These are phyloP conservation scores for Drosophila elegans DNA, from an alignment of 1,140 invertebrate species.

Conservation along the genomic window DNA sequence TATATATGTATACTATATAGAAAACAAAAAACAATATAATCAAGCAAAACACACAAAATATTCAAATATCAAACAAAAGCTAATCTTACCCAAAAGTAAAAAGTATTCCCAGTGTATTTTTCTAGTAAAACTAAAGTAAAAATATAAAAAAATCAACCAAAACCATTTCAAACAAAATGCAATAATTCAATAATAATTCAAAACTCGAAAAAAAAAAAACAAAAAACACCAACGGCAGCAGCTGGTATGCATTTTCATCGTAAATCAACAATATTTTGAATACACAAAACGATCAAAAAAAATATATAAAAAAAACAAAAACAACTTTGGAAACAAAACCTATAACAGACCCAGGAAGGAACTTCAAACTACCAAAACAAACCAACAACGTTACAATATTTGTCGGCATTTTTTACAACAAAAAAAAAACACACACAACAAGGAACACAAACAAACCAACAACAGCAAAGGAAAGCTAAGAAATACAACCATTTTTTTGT, in stretches of 20 bases:
- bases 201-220: constrained; percentile 50
- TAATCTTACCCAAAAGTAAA: constrained; percentile 64
- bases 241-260: constrained; percentile 77
- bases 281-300: constrained; percentile 26
- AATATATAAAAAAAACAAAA: constrained; percentile 7
- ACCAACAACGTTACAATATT: constrained; percentile 65
- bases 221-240: constrained; percentile 56
- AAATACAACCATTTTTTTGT: constrained; percentile 60
- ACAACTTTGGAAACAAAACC: constrained; percentile 27
- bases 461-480: constrained; percentile 36
- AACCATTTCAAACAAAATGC: constrained; percentile 41
- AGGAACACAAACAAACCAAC: constrained; percentile 46
- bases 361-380: constrained; percentile 54
- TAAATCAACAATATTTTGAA: constrained; percentile 53
- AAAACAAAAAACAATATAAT: constrained; percentile 68
- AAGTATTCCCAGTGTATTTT: constrained; percentile 77
- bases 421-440: constrained; percentile 42
- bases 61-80: constrained; percentile 72
- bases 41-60: constrained; percentile 56
- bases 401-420: constrained; percentile 73
- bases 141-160: constrained; percentile 34
- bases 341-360: constrained; percentile 43
- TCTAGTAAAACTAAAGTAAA: constrained; percentile 76
- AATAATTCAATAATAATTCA: constrained; percentile 60
- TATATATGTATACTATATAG: constrained; percentile 59